Base-by-base conservation (phyloP, 2,888 invertebrate species). In the Platycnemis pennipes region DNA sequence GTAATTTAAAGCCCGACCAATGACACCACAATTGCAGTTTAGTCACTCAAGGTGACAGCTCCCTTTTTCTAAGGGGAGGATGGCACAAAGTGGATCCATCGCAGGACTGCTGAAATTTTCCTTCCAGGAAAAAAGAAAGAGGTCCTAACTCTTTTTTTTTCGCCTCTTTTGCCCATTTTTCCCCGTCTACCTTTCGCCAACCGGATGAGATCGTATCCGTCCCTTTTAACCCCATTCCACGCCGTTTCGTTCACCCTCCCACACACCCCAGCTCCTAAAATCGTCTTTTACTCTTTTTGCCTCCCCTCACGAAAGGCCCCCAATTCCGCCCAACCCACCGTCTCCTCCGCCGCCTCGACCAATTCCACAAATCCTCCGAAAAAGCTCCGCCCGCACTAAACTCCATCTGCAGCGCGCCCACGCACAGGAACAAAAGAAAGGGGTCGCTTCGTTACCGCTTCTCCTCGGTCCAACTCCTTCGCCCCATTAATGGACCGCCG, bases 361-460 rank as follows among this genome's bases (percentile, higher is more conserved):
- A n/a, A 26, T 86, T 86, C 86, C 86, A 42, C 22, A 4, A 13
- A 22, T 44, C 42, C n/a, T 8, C 86, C 86, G 3, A 0, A 2
- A 42, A 44, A 16, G 19, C 42, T 77, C n/a, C 77, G 13, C 77
- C 77, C n/a, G n/a, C n/a, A n/a, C n/a, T n/a, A n/a, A n/a, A n/a
- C n/a, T 42, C 86, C 42, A 42, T 3, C 4, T 44, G 85, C 37
- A 86, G 37, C 44, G 42, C 42, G 46, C 46, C 87, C 87, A 87
- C 87, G 45, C 44, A 46, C 26, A 87, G 45, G 37, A 87, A 87
- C 46, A 87, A 87, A 87, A 87, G 87, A 44, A 46, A 26, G 87
- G 46, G 45, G 87, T 37, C 86, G 44, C 45, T 46, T 87, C 45
- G 44, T 44, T 87, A 46, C 45, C 77, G 77, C 77, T 87, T 45